Percentiles rank a stretch among this genome's conserved stretches.
These are phyloP conservation scores for Samia ricini DNA, from an alignment of 1,140 invertebrate genomes.

Conservation along the genomic window DNA sequence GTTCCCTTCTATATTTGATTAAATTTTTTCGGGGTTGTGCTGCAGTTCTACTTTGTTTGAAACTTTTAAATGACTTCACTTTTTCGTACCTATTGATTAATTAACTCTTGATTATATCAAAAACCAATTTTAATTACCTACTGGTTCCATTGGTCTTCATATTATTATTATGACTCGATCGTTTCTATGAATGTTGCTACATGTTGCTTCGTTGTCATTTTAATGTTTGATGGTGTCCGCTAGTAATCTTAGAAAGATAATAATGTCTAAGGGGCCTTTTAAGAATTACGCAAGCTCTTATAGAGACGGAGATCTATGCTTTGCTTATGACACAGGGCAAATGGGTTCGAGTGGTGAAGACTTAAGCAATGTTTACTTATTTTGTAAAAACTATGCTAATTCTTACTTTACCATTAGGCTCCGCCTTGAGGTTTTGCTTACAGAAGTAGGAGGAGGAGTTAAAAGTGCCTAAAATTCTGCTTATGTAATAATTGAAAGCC, in stretches of 20 bases:
- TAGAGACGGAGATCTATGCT: no score
- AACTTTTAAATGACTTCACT: conserved; percentile 23
- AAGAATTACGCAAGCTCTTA: no score
- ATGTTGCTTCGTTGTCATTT: not conserved
- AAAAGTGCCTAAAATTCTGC: no score
- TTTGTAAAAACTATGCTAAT: no score
- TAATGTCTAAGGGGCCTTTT: not conserved
- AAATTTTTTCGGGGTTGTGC: conserved; percentile 59
- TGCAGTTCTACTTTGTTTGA: conserved; percentile 44
- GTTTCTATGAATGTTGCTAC: not conserved
- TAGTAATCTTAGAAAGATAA: not conserved
- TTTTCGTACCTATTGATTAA: not conserved
- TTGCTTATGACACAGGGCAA: no score
- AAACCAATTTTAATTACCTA: not conserved
- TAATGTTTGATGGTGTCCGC: not conserved
- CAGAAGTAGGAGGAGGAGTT: no score
- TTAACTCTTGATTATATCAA: not conserved
- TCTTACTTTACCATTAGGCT: no score
- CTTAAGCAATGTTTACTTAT: no score
- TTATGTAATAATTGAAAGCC: no score
- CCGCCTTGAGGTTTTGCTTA: no score
- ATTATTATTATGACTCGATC: not conserved
- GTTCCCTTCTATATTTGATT: conserved; percentile 69
- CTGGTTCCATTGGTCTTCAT: not conserved
- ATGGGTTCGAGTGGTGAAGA: no score